phyloP scores from a whole-genome alignment of 2,797 vertebrate species.

The Anguilla anguilla region DNA sequence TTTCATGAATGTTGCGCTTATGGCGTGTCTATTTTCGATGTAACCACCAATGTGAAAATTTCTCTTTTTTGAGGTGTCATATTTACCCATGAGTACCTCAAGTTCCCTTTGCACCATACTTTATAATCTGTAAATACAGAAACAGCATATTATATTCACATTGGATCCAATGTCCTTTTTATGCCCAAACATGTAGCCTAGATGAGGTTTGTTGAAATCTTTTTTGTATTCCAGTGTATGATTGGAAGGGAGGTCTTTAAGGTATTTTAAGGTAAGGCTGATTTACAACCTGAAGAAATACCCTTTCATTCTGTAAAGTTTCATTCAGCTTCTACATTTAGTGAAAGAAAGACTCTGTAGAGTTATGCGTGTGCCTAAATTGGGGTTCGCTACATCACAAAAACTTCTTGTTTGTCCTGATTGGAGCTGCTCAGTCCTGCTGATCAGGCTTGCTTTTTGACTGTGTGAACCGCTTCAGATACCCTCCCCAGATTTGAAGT shows the following conservation, averaged over 20 bases:
- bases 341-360: background rate
- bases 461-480: background rate
- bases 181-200: background rate
- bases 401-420: background rate
- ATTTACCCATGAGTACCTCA: background rate
- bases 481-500: background rate
- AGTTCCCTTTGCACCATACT: background rate
- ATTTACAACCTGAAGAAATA: background rate
- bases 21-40: background rate
- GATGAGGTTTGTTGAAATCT: background rate
- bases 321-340: background rate
- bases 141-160: background rate
- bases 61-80: too few species aligned
- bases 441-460: background rate
- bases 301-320: too few species aligned
- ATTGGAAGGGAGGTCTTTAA: too few species aligned
- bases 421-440: background rate
- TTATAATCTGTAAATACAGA: background rate
- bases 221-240: background rate
- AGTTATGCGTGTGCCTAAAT: background rate
- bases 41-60: background rate
- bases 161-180: background rate
- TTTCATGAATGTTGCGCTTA: background rate
- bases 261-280: background rate
- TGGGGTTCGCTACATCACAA: background rate